phyloP scores from a whole-genome alignment of 2,113 vertebrate species.

The Eptesicus fuscus region DNA sequence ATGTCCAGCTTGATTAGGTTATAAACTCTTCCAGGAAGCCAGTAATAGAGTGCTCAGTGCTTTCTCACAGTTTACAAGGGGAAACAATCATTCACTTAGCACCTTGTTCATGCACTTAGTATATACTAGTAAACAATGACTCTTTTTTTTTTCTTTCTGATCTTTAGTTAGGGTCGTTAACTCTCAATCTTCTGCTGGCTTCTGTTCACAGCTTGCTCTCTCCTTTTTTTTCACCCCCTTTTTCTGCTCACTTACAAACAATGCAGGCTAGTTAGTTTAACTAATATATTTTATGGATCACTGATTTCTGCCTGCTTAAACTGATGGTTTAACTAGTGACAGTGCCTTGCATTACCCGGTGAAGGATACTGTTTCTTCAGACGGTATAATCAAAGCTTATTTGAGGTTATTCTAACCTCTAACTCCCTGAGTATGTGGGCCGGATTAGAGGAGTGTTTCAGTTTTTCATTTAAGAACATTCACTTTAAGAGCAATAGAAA shows the following conservation, averaged over 20 bases:
- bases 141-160: neutral
- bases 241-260: neutral
- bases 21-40: neutral
- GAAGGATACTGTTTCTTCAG: neutral
- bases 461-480: neutral
- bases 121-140: neutral
- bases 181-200: neutral
- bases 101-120: neutral
- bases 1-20: neutral
- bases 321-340: neutral
- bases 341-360: neutral
- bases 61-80: neutral
- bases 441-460: neutral
- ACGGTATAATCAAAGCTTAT: neutral
- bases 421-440: neutral
- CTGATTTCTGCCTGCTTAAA: neutral
- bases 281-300: neutral
- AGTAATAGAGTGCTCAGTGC: neutral
- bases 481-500: neutral
- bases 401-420: neutral
- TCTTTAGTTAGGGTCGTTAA: neutral
- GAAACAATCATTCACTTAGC: neutral
- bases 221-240: neutral
- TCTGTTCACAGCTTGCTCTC: neutral
- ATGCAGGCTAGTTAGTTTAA: neutral